phyloP scores from a whole-genome alignment of 2,797 vertebrate species.

The Crocidura indochinensis region DNA sequence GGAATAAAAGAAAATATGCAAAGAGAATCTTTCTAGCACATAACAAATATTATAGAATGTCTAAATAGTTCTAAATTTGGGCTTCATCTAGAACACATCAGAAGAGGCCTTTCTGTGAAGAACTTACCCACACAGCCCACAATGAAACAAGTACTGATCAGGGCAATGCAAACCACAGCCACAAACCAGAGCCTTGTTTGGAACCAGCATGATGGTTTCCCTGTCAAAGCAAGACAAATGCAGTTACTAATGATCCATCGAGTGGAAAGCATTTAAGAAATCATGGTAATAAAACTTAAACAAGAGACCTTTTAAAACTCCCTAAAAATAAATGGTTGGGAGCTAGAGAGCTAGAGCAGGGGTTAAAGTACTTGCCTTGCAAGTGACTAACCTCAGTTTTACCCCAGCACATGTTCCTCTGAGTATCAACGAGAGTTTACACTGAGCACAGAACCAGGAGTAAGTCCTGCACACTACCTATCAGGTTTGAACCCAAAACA shows the following conservation, averaged over 20 bases:
- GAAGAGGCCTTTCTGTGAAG: neutral
- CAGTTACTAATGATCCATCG: neutral
- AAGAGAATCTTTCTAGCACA: neutral
- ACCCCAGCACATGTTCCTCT: too few species aligned
- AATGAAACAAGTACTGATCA: slow-evolving; percentile 69
- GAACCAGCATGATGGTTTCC: neutral
- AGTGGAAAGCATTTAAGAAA: neutral
- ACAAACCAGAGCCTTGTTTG: slow-evolving; percentile 32
- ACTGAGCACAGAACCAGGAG: too few species aligned
- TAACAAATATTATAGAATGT: too few species aligned
- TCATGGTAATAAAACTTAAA: slow-evolving; percentile 6
- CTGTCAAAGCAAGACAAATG: slow-evolving; percentile 42
- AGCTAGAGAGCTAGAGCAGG: too few species aligned
- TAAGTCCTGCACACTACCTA: too few species aligned
- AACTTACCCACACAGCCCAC: slow-evolving; percentile 67
- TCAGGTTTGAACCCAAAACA: too few species aligned
- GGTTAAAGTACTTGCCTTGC: too few species aligned
- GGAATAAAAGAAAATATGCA: neutral
- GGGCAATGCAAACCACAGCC: neutral
- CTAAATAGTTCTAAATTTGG: too few species aligned
- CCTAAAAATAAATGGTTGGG: neutral
- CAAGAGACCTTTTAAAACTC: neutral
- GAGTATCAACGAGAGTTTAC: too few species aligned
- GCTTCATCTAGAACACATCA: neutral
- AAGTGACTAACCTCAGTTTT: too few species aligned